Percentiles rank a stretch among this genome's conserved stretches.
Evolutionary conservation across 2,888 invertebrate species (phyloP).

Genomic region (Dromius quadrimaculatus): DNA sequence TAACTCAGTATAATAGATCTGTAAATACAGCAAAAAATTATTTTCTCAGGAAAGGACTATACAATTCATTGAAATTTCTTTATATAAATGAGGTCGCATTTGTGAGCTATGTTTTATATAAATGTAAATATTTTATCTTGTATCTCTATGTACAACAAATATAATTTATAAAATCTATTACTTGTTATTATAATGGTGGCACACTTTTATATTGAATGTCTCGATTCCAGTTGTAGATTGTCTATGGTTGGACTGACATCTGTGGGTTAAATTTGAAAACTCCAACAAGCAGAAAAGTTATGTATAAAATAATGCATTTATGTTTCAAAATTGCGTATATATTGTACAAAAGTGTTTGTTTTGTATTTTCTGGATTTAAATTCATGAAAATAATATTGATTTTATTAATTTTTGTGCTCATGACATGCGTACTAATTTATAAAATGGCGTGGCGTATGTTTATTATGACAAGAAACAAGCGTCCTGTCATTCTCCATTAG

Average conservation of each 20-base stretch:
- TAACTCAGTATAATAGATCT: conserved; percentile 37
- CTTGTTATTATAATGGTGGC: neutral
- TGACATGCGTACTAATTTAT: too few species aligned
- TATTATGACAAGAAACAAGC: neutral
- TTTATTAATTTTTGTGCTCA: too few species aligned
- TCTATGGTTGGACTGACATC: too few species aligned
- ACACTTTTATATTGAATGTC: too few species aligned
- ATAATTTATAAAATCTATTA: conserved; percentile 37
- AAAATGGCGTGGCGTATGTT: conserved; percentile 32
- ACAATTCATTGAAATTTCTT: conserved; percentile 56
- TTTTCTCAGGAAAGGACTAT: conserved; percentile 57
- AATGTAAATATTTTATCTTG: conserved; percentile 58
- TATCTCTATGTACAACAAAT: conserved; percentile 57
- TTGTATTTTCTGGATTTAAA: too few species aligned
- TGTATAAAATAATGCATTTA: too few species aligned
- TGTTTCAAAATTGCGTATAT: too few species aligned
- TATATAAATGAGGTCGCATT: conserved; percentile 56
- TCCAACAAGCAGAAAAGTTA: too few species aligned
- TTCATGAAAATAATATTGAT: too few species aligned
- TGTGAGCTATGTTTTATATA: conserved; percentile 58
- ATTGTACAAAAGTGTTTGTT: too few species aligned
- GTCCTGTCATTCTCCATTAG: conserved; percentile 9
- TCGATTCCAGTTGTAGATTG: too few species aligned
- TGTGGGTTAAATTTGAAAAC: too few species aligned
- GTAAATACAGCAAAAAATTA: conserved; percentile 53